A percentile compares a stretch with the other conserved stretches of the same genome.
Evolutionary conservation across 30 jellyfish, hydroid and myxozoan genomes (phyloP).

Genomic region (Cassiopea andromeda): DNA sequence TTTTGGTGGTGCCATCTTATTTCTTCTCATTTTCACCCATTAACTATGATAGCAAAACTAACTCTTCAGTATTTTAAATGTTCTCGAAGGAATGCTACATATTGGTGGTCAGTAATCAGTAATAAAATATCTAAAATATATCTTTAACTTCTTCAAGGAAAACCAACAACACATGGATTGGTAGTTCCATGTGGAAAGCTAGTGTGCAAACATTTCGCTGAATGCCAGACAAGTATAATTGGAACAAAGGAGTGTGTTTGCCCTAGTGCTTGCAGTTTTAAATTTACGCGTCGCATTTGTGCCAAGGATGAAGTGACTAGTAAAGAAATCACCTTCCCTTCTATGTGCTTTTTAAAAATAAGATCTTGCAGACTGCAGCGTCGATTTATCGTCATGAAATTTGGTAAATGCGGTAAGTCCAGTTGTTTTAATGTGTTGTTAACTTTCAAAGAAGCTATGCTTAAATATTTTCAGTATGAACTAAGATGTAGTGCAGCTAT

Average conservation of each 20-base stretch:
- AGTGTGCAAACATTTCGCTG: slow-evolving; percentile 29
- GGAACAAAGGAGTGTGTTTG: slow-evolving; percentile 44
- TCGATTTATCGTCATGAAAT: background rate
- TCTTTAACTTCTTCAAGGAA: background rate
- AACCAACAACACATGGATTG: background rate
- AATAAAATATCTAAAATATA: background rate
- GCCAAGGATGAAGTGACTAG: slow-evolving; percentile 17
- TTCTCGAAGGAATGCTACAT: no score
- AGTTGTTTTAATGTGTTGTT: no score
- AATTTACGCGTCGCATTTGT: slow-evolving; percentile 14
- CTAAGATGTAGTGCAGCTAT: no score
- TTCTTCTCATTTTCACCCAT: no score
- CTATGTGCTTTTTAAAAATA: slow-evolving; percentile 42
- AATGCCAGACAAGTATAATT: slow-evolving; percentile 6
- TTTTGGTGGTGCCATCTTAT: no score
- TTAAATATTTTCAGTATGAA: no score
- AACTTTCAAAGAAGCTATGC: no score
- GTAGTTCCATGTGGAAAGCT: slow-evolving; percentile 32
- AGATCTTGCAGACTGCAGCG: slow-evolving; percentile 47
- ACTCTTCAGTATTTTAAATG: no score
- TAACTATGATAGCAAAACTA: no score
- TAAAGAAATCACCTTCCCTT: background rate
- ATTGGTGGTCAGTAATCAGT: background rate
- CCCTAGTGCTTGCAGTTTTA: slow-evolving; percentile 31
- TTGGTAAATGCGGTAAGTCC: slow-evolving; percentile 17